Base-by-base conservation (phyloP, 1,140 invertebrate species). In the Epicauta chinensis region DNA sequence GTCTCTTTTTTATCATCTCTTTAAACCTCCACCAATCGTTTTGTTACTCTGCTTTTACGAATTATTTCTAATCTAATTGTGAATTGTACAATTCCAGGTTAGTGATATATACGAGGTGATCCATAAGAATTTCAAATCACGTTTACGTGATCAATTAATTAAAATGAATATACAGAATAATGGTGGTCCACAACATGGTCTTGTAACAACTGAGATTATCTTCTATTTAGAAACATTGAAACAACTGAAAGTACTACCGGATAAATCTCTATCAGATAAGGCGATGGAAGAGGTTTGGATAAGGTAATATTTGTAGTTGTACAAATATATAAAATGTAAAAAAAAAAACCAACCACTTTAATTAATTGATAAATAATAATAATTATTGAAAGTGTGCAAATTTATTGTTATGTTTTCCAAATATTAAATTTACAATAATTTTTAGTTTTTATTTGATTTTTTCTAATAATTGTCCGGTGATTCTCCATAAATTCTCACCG, bases 141-240 rank as follows among this genome's bases (percentile, higher is more conserved):
- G 89, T 62, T 73, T 97, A 53, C 75, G 86, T 68, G 82, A 93
- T 60, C 90, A 94, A 63, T 71, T 98, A 48, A 62, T 81, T 0
- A 86, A 84, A 69, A 83, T 95, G 73, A 91, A 92, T 67, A 91
- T 98, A 54, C 82, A 86, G 15, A 95, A 93, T 62, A 92, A 98
- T 74, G 94, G 93, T 35, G 93, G 93, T 29, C 93, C 95, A 1
- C 90, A 96, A 66, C 93, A 98, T 71, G 94, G 93, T 39, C 82
- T 97, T 56, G 94, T 97, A 2, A 95, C 88, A 16, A 91, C 92
- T 16, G 95, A 98, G 78, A 75, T 97, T 63, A 91, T 89, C 39
- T 97, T 97, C 76, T 98, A 97, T 73, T 79, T 93, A 53, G 89
- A 96, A 73, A 95, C 91, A 59, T 77, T 97, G 55, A 84, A 88